Evolutionary conservation across 92 coral and sea anemone species (phyloP).

Genomic region (Diadumene lineata): DNA sequence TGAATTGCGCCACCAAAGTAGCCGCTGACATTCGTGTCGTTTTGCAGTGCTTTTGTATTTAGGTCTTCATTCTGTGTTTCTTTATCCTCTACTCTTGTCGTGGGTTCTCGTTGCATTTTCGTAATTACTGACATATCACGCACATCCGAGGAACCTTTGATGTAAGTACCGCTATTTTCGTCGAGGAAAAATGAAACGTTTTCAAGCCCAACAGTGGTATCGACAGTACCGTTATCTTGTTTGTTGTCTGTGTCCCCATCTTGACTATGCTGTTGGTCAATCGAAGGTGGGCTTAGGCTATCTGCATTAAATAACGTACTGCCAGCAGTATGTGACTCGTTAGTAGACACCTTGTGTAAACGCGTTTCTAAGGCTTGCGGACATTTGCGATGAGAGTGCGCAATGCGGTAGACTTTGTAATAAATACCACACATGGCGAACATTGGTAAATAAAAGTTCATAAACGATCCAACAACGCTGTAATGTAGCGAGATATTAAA

Average conservation of each 20-base stretch:
- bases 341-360: constrained; percentile 11
- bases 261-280: constrained; percentile 12
- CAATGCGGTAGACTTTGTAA: constrained; percentile 59
- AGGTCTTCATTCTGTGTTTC: not conserved
- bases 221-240: not conserved
- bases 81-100: not conserved
- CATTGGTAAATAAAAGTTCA: constrained; percentile 73
- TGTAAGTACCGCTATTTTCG: not conserved
- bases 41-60: not conserved
- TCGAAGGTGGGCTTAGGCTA: not conserved
- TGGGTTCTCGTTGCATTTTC: not conserved
- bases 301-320: constrained; percentile 2
- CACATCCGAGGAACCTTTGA: not conserved
- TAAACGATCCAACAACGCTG: constrained; percentile 53
- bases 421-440: constrained; percentile 63
- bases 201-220: constrained; percentile 13
- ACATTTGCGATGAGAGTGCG: constrained; percentile 27
- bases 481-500: constrained; percentile 47
- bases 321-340: constrained; percentile 12
- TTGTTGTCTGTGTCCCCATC: constrained; percentile 6
- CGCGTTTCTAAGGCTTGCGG: constrained; percentile 24
- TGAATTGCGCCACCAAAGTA: not conserved
- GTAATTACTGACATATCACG: not conserved
- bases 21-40: constrained; percentile 1
- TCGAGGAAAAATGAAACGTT: constrained; percentile 23